Conservation (phyloP, 1,140 invertebrate genomes). For the Samia ricini region DNA sequence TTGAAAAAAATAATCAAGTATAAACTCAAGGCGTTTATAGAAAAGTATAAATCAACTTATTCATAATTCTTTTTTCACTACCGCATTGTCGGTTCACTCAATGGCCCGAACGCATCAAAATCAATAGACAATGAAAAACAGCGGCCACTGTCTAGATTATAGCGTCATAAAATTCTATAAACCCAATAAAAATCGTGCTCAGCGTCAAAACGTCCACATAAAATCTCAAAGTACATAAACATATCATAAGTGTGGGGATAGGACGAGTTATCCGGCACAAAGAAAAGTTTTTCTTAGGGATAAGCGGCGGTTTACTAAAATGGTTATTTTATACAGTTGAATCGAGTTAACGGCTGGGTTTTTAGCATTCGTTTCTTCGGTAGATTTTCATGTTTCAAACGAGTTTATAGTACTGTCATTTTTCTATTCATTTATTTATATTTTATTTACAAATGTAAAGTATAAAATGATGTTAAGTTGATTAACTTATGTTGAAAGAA, state of each 20-base stretch:
- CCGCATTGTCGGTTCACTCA: slow-evolving; percentile 28
- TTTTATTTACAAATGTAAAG: neutral
- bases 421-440: neutral
- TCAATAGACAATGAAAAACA: slow-evolving; percentile 73
- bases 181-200: slow-evolving; percentile 76
- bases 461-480: no score
- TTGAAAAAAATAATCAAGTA: no score
- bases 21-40: neutral
- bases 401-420: neutral
- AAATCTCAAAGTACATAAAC: slow-evolving; percentile 77
- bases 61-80: slow-evolving; percentile 20
- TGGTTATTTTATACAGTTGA: slow-evolving; percentile 76
- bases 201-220: slow-evolving; percentile 75
- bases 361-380: slow-evolving; percentile 46
- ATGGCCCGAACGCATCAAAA: slow-evolving; percentile 42
- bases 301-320: slow-evolving; percentile 66
- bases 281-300: slow-evolving; percentile 68
- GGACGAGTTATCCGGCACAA: slow-evolving; percentile 70
- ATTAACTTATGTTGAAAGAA: no score
- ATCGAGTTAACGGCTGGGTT: slow-evolving; percentile 59
- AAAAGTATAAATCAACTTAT: slow-evolving; percentile 1
- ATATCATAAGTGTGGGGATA: slow-evolving; percentile 74
- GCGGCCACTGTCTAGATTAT: slow-evolving; percentile 65
- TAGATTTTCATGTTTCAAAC: slow-evolving; percentile 18
- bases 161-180: slow-evolving; percentile 75